Percentiles rank a stretch among this genome's conserved stretches.
These are phyloP conservation scores for Tuta absoluta DNA, from an alignment of 2,888 invertebrate species.

Conservation along the genomic window DNA sequence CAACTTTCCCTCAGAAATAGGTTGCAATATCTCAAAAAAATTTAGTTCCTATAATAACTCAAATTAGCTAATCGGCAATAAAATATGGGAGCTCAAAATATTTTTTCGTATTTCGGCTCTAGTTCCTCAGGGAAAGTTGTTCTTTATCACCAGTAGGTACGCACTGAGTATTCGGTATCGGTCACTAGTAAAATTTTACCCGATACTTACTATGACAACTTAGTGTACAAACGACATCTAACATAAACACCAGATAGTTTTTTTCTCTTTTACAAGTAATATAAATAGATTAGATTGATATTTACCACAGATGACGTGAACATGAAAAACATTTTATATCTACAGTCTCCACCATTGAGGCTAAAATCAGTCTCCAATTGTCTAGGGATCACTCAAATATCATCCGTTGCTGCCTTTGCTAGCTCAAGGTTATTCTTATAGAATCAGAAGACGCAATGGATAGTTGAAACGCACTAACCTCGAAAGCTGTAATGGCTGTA, in stretches of 20 bases:
- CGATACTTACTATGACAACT: no score
- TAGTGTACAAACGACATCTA: no score
- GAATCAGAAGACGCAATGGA: background rate
- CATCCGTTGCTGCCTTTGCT: background rate
- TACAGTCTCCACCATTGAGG: conserved; percentile 44
- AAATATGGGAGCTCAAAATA: no score
- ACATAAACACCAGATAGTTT: background rate
- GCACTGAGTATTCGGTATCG: no score
- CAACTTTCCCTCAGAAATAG: no score
- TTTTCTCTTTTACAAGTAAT: background rate
- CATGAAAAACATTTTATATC: conserved; percentile 65
- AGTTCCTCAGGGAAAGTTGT: background rate
- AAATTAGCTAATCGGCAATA: no score
- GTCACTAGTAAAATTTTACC: no score
- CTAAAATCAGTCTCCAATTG: background rate
- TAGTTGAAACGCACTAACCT: background rate
- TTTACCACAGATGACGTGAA: conserved; percentile 63
- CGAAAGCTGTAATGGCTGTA: conserved; percentile 45
- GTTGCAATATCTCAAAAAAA: no score
- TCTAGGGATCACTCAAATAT: background rate
- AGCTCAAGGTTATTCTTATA: background rate
- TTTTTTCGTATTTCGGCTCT: background rate
- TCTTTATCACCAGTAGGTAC: no score
- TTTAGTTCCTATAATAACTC: no score
- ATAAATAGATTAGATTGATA: conserved; percentile 48